Evolutionary conservation across 2,888 invertebrate species (phyloP), one percentile per base, ranked within the genome.

Genomic region (Isoperla grammatica): DNA sequence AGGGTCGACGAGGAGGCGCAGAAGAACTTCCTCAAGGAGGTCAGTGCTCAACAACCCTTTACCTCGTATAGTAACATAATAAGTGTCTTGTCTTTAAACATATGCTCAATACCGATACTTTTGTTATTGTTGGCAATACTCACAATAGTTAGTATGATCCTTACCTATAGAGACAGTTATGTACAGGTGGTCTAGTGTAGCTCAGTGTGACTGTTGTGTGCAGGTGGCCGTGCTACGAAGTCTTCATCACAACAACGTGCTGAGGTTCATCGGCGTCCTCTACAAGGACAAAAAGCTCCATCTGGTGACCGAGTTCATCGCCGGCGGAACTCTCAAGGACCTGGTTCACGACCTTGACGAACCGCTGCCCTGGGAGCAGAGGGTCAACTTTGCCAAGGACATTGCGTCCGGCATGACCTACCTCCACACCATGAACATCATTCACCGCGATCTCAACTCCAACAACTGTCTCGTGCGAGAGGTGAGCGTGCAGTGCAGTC

Each of bases 361-460:
- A 45, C 76, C 83, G 0, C 74, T 95, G 57, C 81, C 86, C 19
- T 95, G 95, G 95, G 80, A 83, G 58, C 84, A 84, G 69, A 81
- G 95, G 20, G 87, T 88, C 2, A 86, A 87, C 0, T 88, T 95
- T 73, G 92, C 95, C 50, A 88, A 90, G 67, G 95, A 95, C 75
- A 95, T 95, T 70, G 87, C 95, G 40, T 86, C 90, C 19, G 96
- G 95, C 64, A 91, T 96, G 87, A 88, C 91, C 11, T 96, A 96
- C 77, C 79, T 96, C 63, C 96, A 96, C 77, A 90, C 92, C 67
- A 88, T 88, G 87, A 91, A 92, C 75, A 92, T 96, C 65, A 95
- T 96, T 66, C 96, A 96, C 76, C 78, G 95, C 57, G 96, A 96
- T 79, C 82, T 96, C 71, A 96, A 95, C 79, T 95, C 95, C 20